Evolutionary conservation across 1,140 invertebrate species (phyloP).

Genomic region (Cotesia typhae): DNA sequence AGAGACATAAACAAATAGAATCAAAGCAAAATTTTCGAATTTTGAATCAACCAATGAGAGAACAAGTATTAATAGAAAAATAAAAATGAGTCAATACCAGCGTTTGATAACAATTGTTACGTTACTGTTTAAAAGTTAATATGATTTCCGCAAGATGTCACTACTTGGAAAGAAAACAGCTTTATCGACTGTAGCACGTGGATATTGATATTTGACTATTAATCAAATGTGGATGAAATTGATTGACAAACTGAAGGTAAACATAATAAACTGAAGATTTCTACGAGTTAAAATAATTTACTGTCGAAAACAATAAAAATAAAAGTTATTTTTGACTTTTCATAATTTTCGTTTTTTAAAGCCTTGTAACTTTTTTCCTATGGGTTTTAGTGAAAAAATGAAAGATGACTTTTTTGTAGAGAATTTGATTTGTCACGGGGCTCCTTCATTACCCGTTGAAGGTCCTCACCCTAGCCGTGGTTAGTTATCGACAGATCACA

Average conservation of each 20-base stretch:
- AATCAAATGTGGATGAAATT: not conserved
- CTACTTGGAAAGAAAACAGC: not conserved
- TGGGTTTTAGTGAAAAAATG: not conserved
- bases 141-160: not conserved
- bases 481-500: too few relatives aligned
- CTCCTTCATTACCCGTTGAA: too few relatives aligned
- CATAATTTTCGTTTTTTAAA: constrained; percentile 4
- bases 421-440: too few relatives aligned
- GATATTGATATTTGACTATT: not conserved
- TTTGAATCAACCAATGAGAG: constrained; percentile 8
- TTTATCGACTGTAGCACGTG: not conserved
- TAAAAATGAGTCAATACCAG: constrained; percentile 1
- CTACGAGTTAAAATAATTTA: too few relatives aligned
- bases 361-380: constrained; percentile 3
- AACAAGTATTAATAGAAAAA: not conserved
- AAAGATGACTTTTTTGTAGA: not conserved
- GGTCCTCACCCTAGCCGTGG: too few relatives aligned
- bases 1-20: constrained; percentile 4
- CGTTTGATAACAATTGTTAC: constrained; percentile 1
- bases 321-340: not conserved
- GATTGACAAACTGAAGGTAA: not conserved
- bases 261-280: not conserved
- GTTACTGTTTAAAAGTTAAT: constrained; percentile 1
- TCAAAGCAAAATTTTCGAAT: constrained; percentile 2
- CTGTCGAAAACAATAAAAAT: too few relatives aligned